Percentiles rank a stretch among this genome's conserved stretches.
Conservation (phyloP, 2,888 invertebrate species). For the Clanis bilineata region DNA sequence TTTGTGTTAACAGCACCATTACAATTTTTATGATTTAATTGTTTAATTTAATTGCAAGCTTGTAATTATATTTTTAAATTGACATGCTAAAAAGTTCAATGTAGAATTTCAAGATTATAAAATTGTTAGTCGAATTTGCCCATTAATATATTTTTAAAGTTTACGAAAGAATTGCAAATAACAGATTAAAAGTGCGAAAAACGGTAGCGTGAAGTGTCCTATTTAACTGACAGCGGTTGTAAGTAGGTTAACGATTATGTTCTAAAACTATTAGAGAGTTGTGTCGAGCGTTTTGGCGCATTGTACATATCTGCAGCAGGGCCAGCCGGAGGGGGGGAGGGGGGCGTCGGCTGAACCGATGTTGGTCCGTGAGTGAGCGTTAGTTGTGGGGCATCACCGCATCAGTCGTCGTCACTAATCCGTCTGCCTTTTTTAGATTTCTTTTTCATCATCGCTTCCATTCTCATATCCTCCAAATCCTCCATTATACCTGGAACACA, state of each 20-base stretch:
- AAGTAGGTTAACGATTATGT: background rate
- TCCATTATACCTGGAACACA: conserved; percentile 88
- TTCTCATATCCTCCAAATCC: conserved; percentile 94
- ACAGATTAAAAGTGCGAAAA: background rate
- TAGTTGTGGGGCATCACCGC: conserved; percentile 34
- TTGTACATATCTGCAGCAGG: conserved; percentile 5
- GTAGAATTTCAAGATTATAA: background rate
- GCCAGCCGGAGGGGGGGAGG: background rate
- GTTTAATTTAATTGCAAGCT: background rate
- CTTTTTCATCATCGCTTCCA: conserved; percentile 91
- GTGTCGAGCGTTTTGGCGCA: background rate
- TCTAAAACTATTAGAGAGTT: background rate
- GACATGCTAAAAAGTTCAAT: background rate
- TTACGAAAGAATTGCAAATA: background rate
- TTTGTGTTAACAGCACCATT: conserved; percentile 1
- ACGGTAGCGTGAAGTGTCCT: background rate
- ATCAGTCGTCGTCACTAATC: conserved; percentile 67
- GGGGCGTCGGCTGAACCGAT: background rate
- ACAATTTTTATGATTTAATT: background rate
- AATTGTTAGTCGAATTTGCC: background rate
- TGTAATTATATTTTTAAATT: background rate
- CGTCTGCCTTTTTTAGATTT: conserved; percentile 82
- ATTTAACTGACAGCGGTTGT: background rate
- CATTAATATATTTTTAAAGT: background rate
- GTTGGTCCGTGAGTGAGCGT: background rate